Conservation (phyloP, 1,140 invertebrate species). For the Trichomalopsis sarcophagae region DNA sequence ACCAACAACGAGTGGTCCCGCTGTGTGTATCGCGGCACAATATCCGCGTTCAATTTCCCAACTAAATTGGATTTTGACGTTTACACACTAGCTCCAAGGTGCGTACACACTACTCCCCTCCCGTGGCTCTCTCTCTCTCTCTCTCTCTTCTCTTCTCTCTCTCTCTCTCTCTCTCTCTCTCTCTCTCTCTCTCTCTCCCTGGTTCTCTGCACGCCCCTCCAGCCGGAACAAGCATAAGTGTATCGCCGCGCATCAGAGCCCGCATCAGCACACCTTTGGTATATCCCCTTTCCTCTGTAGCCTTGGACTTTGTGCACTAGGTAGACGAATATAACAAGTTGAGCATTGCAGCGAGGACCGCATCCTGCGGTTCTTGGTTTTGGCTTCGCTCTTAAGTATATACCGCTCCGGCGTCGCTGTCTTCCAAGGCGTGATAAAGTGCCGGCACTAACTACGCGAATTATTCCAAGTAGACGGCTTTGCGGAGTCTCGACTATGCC, state of each 20-base stretch:
- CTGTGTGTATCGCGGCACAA: constrained; percentile 5
- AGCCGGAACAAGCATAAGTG: constrained; percentile 19
- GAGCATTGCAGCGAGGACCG: constrained; percentile 37
- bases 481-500: neutral
- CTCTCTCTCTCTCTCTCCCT: neutral
- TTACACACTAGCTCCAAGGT: neutral
- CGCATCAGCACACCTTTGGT: neutral
- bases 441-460: constrained; percentile 64
- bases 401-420: constrained; percentile 52
- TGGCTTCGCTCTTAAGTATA: constrained; percentile 58
- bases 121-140: too few species aligned
- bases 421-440: constrained; percentile 65
- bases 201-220: neutral
- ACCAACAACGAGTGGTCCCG: neutral
- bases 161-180: too few species aligned
- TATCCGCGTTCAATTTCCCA: constrained; percentile 35
- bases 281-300: neutral
- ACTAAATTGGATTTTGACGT: constrained; percentile 38
- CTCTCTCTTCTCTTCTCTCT: too few species aligned
- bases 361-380: constrained; percentile 57
- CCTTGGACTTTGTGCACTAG: constrained; percentile 9
- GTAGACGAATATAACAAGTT: constrained; percentile 40
- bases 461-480: constrained; percentile 65
- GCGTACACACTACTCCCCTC: neutral
- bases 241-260: neutral